These are phyloP conservation scores for Oostethus manadensis DNA, from an alignment of 2,113 vertebrate species.

Conservation along the genomic window DNA sequence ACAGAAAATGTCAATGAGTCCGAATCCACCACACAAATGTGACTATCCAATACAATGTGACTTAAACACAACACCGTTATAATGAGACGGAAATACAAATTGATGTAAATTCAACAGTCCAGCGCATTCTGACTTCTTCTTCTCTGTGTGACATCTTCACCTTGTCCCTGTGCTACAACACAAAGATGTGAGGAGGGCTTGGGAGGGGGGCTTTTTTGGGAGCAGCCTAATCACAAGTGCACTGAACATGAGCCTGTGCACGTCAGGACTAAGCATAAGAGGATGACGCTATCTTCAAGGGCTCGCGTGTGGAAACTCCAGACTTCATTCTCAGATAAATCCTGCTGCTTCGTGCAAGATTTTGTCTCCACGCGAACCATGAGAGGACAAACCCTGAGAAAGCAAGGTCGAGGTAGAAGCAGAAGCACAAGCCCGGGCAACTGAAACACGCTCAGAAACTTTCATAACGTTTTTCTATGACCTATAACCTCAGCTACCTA, in stretches of 20 bases:
- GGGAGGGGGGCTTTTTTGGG: constrained; percentile 58
- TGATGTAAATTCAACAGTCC: no score
- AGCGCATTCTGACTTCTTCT: no score
- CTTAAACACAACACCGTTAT: no score
- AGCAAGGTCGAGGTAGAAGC: no score
- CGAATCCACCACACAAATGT: neutral
- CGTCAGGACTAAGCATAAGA: constrained; percentile 52
- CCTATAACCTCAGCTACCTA: no score
- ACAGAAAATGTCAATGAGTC: neutral
- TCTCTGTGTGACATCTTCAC: no score
- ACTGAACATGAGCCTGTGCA: neutral
- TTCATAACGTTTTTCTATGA: no score
- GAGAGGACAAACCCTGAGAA: no score
- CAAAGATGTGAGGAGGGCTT: neutral
- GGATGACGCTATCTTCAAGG: constrained; percentile 60
- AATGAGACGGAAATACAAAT: no score
- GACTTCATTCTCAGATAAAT: constrained; percentile 49
- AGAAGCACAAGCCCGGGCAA: no score
- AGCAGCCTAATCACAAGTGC: constrained; percentile 54
- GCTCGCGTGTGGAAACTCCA: constrained; percentile 50
- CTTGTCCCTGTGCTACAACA: no score
- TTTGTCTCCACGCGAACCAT: neutral
- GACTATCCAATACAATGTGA: neutral
- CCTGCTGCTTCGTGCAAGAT: constrained; percentile 45
- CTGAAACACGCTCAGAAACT: no score